Evolutionary conservation across 2,113 vertebrate genomes (phyloP), one percentile per base, ranked within the genome.

Genomic region (Laterallus jamaicensis): DNA sequence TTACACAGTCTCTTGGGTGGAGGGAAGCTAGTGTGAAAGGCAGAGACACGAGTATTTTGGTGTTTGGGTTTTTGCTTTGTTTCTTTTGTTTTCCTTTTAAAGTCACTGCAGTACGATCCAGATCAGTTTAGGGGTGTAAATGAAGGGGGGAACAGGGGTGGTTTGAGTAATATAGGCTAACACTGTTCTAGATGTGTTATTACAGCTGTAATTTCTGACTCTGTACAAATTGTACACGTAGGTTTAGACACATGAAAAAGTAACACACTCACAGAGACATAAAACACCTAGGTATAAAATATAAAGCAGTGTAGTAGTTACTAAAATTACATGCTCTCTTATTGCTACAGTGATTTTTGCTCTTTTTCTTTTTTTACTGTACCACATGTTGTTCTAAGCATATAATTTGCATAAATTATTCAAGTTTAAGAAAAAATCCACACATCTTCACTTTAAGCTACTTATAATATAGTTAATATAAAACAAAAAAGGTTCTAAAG

Each of bases 401-500:
- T 97, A 97, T 97, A 95, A 94, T 97, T 97, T 96, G 93, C 95
- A 96, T 97, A 97, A 96, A 97, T 97, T 96, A 97, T 96, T 98
- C 96, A 97, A 95, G 97, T 97, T 97, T 98, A 93, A 97, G 95
- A 97, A 96, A 92, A 92, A 94, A 96, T 95, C 97, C 96, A 93
- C 95, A 98, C 97, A 94, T 97, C 95, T 96, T 96, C 95, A 97
- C 82, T 94, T 97, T 97, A 97, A 98, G 93, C 96, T 96, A 98
- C 97, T 97, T 97, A 97, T 95, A 98, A 97, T 95, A 98, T 97
- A 97, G 96, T 97, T 97, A 97, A 98, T 97, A 97, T 97, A 98
- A 97, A 95, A 95, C 93, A 92, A 86, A 96, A 97, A 97, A 91
- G 63, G 59, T 95, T 95, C 95, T 86, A 83, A 95, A 86, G 86